Evolutionary conservation across 2,113 vertebrate species (phyloP).

Genomic region (rat (Rattus norvegicus)): DNA sequence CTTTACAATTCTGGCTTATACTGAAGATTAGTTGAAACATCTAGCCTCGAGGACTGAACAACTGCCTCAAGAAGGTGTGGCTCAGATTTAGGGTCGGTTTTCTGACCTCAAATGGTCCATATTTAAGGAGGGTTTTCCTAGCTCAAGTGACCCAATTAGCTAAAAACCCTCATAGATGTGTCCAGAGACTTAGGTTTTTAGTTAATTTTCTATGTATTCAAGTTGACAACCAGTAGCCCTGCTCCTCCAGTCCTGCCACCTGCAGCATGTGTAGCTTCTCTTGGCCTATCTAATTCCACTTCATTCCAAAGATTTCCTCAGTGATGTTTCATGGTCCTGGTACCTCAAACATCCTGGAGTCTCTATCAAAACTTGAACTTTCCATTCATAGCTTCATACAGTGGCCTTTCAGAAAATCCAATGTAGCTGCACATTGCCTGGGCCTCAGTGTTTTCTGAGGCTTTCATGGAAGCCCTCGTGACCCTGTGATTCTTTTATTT

Average conservation of each 20-base stretch:
- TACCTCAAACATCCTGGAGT: background rate
- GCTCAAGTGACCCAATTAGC: background rate
- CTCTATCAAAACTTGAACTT: background rate
- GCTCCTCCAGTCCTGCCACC: no score
- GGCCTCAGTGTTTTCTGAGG: background rate
- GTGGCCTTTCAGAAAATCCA: background rate
- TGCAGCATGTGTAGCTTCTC: background rate
- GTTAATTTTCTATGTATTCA: background rate
- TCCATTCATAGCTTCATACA: background rate
- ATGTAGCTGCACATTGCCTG: background rate
- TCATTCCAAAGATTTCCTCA: background rate
- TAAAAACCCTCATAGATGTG: background rate
- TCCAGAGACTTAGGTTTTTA: background rate
- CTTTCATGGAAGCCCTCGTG: background rate
- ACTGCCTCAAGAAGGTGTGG: background rate
- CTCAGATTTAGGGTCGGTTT: background rate
- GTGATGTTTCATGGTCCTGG: background rate
- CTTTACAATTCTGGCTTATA: background rate
- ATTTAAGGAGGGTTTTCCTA: background rate
- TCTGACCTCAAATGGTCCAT: background rate
- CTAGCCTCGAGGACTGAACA: no score
- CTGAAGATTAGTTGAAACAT: no score
- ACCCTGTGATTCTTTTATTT: background rate
- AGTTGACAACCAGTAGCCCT: background rate
- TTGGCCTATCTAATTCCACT: background rate